Evolutionary conservation across 2,797 vertebrate genomes (phyloP).

Genomic region (Trematomus bernacchii): DNA sequence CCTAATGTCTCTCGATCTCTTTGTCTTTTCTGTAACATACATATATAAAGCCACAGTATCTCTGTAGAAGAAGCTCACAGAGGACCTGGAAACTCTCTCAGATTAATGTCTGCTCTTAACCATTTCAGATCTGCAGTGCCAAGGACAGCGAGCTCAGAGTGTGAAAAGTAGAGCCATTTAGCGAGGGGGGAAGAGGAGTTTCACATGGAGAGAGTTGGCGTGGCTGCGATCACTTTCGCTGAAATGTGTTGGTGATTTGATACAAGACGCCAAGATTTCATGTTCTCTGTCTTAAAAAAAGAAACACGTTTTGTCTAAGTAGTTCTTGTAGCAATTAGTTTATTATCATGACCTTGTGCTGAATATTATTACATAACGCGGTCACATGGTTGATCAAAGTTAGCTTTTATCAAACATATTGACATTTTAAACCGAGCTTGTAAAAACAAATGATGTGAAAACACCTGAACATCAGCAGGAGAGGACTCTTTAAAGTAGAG

Average conservation of each 20-base stretch:
- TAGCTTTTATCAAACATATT: constrained; percentile 43
- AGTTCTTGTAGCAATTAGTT: not conserved
- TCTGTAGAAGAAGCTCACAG: no score
- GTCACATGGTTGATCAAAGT: constrained; percentile 39
- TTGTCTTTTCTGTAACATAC: no score
- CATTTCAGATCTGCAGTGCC: constrained; percentile 64
- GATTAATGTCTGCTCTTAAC: constrained; percentile 65
- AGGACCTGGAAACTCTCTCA: constrained; percentile 52
- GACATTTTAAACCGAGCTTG: constrained; percentile 12
- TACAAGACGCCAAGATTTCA: constrained; percentile 40
- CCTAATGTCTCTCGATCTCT: no score
- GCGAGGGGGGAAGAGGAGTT: constrained; percentile 43
- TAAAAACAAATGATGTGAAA: constrained; percentile 9
- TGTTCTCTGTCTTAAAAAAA: constrained; percentile 7
- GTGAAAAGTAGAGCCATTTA: constrained; percentile 72
- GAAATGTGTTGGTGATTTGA: constrained; percentile 54
- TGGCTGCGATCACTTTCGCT: constrained; percentile 39
- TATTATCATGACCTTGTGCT: constrained; percentile 15
- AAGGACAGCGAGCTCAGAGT: constrained; percentile 64
- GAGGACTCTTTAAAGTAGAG: no score
- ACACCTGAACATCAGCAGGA: no score
- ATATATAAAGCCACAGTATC: no score
- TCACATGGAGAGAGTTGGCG: constrained; percentile 57
- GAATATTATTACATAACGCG: constrained; percentile 15
- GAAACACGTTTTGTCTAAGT: constrained; percentile 15